phyloP scores from a whole-genome alignment of 2,797 vertebrate genomes.

The Eulemur coronatus region DNA sequence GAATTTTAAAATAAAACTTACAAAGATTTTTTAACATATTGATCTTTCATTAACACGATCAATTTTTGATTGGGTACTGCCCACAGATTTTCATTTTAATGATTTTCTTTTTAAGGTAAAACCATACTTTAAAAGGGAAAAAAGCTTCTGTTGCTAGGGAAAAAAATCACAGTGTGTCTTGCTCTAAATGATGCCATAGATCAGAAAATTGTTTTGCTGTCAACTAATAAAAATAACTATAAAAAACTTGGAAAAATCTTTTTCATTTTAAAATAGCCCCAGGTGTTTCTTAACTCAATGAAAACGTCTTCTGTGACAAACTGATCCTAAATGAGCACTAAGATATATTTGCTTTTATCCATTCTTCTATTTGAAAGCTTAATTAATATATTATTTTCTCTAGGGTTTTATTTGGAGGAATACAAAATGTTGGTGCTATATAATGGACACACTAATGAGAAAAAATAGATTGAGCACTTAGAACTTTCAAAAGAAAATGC shows the following conservation, averaged over 20 bases:
- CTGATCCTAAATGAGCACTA: not conserved
- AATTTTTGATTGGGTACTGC: not conserved
- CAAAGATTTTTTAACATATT: not conserved
- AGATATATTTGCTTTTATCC: not conserved
- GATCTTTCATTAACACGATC: not conserved
- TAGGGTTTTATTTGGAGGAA: not conserved
- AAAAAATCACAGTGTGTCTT: slow-evolving; percentile 14
- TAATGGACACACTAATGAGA: not conserved
- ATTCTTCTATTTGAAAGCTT: slow-evolving; percentile 2
- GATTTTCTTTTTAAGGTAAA: not conserved
- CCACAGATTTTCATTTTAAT: not conserved
- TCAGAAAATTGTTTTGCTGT: slow-evolving; percentile 41
- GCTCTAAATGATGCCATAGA: slow-evolving; percentile 26
- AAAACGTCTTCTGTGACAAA: slow-evolving; percentile 4
- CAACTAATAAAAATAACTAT: slow-evolving; percentile 47
- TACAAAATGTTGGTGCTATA: not conserved
- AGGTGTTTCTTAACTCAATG: not conserved
- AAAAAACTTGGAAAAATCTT: not conserved
- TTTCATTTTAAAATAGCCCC: slow-evolving; percentile 53
- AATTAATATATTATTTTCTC: not conserved
- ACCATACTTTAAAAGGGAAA: not conserved
- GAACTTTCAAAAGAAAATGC: not conserved
- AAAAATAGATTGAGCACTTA: not conserved
- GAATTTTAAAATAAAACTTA: not conserved
- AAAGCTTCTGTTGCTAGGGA: not conserved